Base-by-base conservation (phyloP, 1,140 invertebrate species). In the Drosophila kanapiae region DNA sequence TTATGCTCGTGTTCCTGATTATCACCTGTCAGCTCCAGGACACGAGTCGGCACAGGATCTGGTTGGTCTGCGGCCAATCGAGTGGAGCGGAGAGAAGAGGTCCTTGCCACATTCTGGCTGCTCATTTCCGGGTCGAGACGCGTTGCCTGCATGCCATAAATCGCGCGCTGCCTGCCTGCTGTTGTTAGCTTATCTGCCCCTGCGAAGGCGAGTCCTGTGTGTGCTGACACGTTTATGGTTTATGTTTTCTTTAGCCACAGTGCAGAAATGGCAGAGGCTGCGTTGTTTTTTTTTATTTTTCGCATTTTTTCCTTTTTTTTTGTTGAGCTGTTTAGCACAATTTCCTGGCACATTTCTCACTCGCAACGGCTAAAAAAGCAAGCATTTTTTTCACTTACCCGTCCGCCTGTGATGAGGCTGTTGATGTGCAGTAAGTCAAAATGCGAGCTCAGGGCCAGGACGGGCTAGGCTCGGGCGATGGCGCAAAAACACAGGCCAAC, bases 381-480 rank as follows among this genome's bases (percentile, higher is more conserved):
- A 48, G 76, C 63, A 90, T 84, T 85, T 88, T 88, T 81, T 87
- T 87, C 63, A 90, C 84, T 88, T 88, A 85, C 60, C 67, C 57
- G 63, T 40, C 53, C 53, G 68, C 81, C 76, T 37, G 33, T 81
- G 83, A 77, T 76, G 78, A 82, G 71, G 54, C 68, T 74, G 72
- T 75, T 78, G 68, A 82, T 80, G 83, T 83, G 80, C 80, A 84
- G 64, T 78, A 88, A 87, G 85, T 87, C 84, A 88, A 78, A 87
- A 78, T 69, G 77, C 62, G 68, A 67, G 72, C 72, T 33, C n/a
- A 47, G 54, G 57, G 40, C 48, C 13, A 59, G 45, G 16, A 31
- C 23, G 23, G 23, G 42, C 45, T 33, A 48, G 23, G 43, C 45
- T 18, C 23, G 18, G 45, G 18, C 18, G 18, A 47, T 14, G 56